A percentile compares a stretch with the other conserved stretches of the same genome.
These are phyloP conservation scores for Corbicula japonica DNA, from an alignment of 2,888 invertebrate genomes.

Conservation along the genomic window DNA sequence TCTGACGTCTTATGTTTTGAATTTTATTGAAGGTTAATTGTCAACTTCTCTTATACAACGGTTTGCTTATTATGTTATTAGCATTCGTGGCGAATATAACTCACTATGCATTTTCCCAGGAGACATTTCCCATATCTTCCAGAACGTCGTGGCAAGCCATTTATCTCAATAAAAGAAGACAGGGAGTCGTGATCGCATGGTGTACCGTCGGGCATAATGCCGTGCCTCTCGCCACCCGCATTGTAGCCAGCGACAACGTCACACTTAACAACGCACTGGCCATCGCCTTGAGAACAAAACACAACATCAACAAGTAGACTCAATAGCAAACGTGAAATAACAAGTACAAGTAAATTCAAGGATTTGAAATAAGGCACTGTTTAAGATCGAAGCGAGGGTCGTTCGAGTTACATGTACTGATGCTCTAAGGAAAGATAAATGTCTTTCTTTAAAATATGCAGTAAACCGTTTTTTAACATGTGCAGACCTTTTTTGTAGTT, in stretches of 20 bases:
- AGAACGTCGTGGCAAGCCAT: slow-evolving; percentile 21
- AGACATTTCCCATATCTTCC: slow-evolving; percentile 42
- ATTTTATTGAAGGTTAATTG: background rate
- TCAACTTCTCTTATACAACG: background rate
- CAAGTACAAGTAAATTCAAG: too few species aligned
- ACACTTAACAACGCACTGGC: slow-evolving; percentile 58
- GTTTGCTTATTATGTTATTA: too few species aligned
- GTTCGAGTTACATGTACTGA: too few species aligned
- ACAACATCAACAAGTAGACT: too few species aligned
- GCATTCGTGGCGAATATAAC: too few species aligned
- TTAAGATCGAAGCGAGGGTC: too few species aligned
- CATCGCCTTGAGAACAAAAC: slow-evolving; percentile 34
- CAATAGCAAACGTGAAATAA: too few species aligned
- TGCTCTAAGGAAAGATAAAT: too few species aligned
- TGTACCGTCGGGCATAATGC: slow-evolving; percentile 64
- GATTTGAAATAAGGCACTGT: too few species aligned
- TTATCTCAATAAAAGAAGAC: slow-evolving; percentile 24
- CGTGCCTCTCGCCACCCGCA: slow-evolving; percentile 32
- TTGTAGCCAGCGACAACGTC: slow-evolving; percentile 6
- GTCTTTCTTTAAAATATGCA: too few species aligned
- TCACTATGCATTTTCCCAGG: slow-evolving; percentile 56
- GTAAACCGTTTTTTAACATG: too few species aligned
- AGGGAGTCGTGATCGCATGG: slow-evolving; percentile 26
- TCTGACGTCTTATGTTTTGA: background rate
- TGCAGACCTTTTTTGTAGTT: too few species aligned